Conservation (phyloP, 2,797 vertebrate genomes). For the Zalophus californianus region DNA sequence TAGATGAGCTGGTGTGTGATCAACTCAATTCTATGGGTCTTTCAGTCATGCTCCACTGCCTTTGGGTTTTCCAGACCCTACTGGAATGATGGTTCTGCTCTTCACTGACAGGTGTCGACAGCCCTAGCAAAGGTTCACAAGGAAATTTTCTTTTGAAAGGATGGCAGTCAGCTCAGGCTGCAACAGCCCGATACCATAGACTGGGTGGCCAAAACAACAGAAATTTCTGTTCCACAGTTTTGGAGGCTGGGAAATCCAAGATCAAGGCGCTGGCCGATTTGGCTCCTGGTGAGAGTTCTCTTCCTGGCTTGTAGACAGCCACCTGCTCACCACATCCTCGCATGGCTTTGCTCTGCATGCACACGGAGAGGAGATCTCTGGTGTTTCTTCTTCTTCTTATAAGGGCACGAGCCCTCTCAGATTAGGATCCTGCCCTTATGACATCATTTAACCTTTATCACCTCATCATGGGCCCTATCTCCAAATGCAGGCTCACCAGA, state of each 20-base stretch:
- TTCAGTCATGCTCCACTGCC: background rate
- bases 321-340: background rate
- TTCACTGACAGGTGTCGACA: accelerated
- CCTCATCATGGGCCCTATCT: background rate
- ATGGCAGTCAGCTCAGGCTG: background rate
- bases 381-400: background rate
- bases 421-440: background rate
- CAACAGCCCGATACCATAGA: too few relatives aligned
- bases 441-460: background rate
- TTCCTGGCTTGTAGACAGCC: background rate
- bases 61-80: background rate
- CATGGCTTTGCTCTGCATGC: background rate
- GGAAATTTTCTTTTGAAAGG: background rate
- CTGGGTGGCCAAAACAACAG: background rate
- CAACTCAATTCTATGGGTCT: background rate
- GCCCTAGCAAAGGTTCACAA: background rate
- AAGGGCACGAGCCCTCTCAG: background rate
- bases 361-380: background rate
- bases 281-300: background rate
- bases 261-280: background rate
- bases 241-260: background rate
- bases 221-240: background rate
- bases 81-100: background rate
- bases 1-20: background rate
- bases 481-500: background rate